Evolutionary conservation across 2,797 vertebrate genomes (phyloP), one percentile per base, ranked within the genome.

Genomic region (Phoebastria nigripes): DNA sequence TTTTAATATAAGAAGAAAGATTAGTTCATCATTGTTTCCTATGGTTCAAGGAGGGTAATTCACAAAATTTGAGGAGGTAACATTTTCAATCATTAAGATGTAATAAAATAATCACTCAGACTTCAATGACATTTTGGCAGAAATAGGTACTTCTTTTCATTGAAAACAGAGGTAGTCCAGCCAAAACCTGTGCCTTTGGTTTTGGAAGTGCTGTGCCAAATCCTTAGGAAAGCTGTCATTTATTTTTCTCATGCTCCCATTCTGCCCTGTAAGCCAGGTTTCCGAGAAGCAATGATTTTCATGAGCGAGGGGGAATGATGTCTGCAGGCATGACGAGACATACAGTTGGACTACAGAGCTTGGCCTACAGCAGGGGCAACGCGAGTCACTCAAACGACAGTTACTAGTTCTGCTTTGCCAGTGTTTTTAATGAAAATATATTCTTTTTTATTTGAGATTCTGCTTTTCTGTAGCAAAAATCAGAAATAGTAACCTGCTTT

Each of bases 51-150:
- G 58, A 89, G 49, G 56, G 58, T 67, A 92, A 88, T 86, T 83
- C 49, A 92, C 52, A 58, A 86, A 80, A 86, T 71, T 66, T 59
- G 76, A 69, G 61, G 41, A 55, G 21, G 37, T 51, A 92, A 69
- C 21, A 29, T 85, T 96, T 93, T 87, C 79, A 82, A 18, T 94
- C 66, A 54, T 90, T 84, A 81, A 73, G 56, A 69, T 54, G 55
- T 61, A 89, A 80, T 67, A 90, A 90, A 94, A 61, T 63, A 90
- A 89, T 84, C n/a, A n/a, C 70, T 90, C 56, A 70, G 26, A 69
- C 61, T 87, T 94, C 54, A 61, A 9, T 56, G 52, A 20, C 22
- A 31, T 87, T 89, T 92, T 94, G 83, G 56, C 56, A 63, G 86
- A 89, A 91, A 62, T 39, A 42, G 7, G 16, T 78, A 14, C 19